phyloP scores from a whole-genome alignment of 2,113 vertebrate genomes.

The Phaethornis superciliosus region DNA sequence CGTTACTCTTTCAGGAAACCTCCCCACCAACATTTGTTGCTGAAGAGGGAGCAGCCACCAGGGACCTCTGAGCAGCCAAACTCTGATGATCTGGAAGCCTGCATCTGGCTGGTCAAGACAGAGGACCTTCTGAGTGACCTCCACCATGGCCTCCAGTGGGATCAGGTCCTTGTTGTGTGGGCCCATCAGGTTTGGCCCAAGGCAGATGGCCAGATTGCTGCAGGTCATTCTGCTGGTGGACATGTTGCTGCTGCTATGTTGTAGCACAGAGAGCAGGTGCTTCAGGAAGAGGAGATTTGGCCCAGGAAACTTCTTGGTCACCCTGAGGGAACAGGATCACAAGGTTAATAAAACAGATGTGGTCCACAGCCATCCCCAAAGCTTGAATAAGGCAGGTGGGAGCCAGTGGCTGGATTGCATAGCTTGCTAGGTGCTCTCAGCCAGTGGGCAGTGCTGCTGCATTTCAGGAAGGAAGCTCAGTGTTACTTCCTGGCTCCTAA shows the following conservation, averaged over 20 bases:
- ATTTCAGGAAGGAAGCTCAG: too few species aligned
- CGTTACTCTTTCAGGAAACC: not conserved
- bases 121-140: not conserved
- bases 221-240: too few species aligned
- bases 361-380: not conserved
- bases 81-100: not conserved
- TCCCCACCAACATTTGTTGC: accelerated
- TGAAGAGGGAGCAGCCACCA: accelerated
- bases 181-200: not conserved
- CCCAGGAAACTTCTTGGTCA: too few species aligned
- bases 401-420: not conserved
- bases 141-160: not conserved
- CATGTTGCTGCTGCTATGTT: too few species aligned
- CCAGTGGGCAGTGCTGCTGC: not conserved
- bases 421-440: too few species aligned
- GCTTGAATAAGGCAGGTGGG: too few species aligned
- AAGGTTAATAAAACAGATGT: too few species aligned
- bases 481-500: too few species aligned
- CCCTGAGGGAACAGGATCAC: not conserved
- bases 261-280: too few species aligned
- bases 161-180: not conserved
- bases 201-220: too few species aligned
- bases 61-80: not conserved
- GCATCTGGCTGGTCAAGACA: not conserved
- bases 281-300: too few species aligned